These are phyloP conservation scores for Stictonetta naevosa DNA, from an alignment of 2,113 vertebrate genomes.

Conservation along the genomic window DNA sequence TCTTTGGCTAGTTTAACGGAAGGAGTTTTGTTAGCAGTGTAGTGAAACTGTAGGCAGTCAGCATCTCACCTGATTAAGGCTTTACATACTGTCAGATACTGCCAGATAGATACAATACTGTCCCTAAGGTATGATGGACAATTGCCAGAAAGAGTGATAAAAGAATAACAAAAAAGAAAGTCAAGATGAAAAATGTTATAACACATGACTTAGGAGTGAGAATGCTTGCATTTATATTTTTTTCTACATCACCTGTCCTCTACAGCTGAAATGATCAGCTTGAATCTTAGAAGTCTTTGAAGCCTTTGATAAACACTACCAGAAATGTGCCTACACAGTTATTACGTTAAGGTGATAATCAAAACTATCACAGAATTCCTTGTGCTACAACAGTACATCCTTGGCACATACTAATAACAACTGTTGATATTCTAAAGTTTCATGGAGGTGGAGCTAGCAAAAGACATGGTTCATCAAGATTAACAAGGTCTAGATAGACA, in stretches of 20 bases:
- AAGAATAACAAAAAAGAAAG: background rate
- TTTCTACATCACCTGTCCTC: background rate
- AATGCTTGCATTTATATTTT: background rate
- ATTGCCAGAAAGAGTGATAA: background rate
- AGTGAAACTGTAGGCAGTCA: background rate
- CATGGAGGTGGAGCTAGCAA: background rate
- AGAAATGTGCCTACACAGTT: background rate
- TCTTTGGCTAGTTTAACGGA: background rate
- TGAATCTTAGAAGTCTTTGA: background rate
- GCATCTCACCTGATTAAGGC: background rate
- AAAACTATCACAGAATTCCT: background rate
- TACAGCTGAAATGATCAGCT: background rate
- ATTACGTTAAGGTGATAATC: background rate
- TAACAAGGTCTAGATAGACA: background rate
- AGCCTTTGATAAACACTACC: background rate
- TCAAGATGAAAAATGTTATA: background rate
- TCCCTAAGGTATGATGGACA: background rate
- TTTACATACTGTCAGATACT: background rate
- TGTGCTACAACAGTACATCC: background rate
- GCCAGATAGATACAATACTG: background rate
- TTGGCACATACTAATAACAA: background rate
- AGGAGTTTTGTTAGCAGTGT: background rate
- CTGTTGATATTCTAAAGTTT: background rate
- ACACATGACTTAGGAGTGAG: background rate
- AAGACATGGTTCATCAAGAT: accelerated